A percentile compares a stretch with the other conserved stretches of the same genome.
These are phyloP conservation scores for Ianthella basta DNA, from an alignment of 37 sponge, comb jelly and placozoan species.

Conservation along the genomic window DNA sequence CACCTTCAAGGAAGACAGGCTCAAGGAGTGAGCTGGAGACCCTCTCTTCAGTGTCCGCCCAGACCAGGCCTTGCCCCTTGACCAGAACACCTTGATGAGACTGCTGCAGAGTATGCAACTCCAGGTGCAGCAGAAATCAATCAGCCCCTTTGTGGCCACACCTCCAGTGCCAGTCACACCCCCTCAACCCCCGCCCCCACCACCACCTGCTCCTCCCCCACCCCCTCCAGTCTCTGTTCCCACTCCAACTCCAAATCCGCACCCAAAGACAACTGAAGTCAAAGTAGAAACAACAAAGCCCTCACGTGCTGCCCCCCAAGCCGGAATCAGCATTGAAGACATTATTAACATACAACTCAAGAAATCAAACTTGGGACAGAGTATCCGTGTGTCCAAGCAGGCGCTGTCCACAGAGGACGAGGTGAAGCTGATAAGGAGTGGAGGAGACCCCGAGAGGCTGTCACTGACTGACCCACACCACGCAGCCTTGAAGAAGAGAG, in stretches of 20 bases:
- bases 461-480: conserved; percentile 20
- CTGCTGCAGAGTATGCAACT: conserved; percentile 1
- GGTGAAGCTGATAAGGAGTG: conserved; percentile 22
- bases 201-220: conserved; percentile 23
- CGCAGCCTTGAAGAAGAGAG: not conserved
- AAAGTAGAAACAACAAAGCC: not conserved
- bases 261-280: not conserved
- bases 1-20: not conserved
- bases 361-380: conserved; percentile 22
- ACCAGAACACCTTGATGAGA: conserved; percentile 12
- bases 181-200: conserved; percentile 34
- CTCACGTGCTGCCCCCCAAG: not conserved
- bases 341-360: conserved; percentile 37
- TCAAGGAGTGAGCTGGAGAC: not conserved
- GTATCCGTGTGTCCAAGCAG: not conserved
- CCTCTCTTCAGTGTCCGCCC: not conserved
- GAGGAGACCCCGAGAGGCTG: conserved; percentile 14
- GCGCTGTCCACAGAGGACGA: conserved; percentile 16
- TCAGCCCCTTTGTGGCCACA: not conserved
- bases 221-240: conserved; percentile 45
- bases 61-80: too few relatives aligned
- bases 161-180: not conserved
- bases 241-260: not conserved
- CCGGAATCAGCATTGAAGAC: conserved; percentile 29
- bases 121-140: not conserved